Evolutionary conservation across 2,888 invertebrate species (phyloP), one percentile per base, ranked within the genome.

Genomic region (Drosophila hamatofila): DNA sequence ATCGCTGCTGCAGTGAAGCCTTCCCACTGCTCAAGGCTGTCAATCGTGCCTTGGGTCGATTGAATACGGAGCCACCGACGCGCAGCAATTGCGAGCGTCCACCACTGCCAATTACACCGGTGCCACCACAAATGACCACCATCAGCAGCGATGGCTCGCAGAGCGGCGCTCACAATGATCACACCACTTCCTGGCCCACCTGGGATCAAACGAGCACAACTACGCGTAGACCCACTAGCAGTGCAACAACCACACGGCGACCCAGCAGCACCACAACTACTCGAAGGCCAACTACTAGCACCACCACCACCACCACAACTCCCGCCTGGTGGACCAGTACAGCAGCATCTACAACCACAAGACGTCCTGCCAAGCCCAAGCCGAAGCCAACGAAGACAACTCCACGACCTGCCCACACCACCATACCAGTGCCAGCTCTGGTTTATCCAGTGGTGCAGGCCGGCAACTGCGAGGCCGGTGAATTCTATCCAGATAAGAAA

Each of bases 1-100:
- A 98, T 92, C 94, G 95, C 1, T 98, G 98, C 91, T 97, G 98
- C 90, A 93, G 93, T 6, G 97, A 97, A 89, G 93, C 96, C 0
- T 97, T 95, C 79, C 97, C 97, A 0, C 92, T 98, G 48, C 93
- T 98, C 14, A 95, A 95, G 46, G 95, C 96, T 1, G 95, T 98
- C 3, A 97, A 97, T 72, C 94, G 96, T 21, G 97, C 96, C 0
- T 93, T 98, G 27, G 96, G 96, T 35, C 93, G 95, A 11, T 85
- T 94, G 6, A 93, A 94, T 2, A 91, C 94, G 8, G 94, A 94
- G 4, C 94, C 95, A 3, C 93, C 94, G 0, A 87, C 93, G 0
- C 92, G 93, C 0, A 93, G 92, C 12, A 94, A 96, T 82, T 97
- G 97, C 86, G 94, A 95, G 27, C 95, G 95, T 66, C 97, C 97